Conservation (phyloP, 2,113 vertebrate species). For the Cyphomyrus plagiostoma region DNA sequence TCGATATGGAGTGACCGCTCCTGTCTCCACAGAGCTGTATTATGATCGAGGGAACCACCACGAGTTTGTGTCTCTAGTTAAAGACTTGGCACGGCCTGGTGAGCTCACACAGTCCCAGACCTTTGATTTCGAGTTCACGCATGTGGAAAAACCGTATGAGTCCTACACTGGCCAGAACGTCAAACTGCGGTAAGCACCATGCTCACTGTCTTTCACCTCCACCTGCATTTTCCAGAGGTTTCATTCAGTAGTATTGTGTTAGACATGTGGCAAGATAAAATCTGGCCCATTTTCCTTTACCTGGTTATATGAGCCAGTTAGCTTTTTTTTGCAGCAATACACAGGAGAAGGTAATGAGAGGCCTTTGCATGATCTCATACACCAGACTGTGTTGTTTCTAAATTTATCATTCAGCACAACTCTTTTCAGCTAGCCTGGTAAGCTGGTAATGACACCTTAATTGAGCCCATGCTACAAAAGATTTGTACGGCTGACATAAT, state of each 20-base stretch:
- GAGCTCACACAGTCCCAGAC: slow-evolving; percentile 91
- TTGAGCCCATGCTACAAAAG: neutral
- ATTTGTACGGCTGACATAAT: neutral
- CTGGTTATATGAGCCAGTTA: neutral
- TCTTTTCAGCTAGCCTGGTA: neutral
- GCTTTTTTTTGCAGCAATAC: neutral
- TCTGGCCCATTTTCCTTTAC: neutral
- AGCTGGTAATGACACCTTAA: neutral
- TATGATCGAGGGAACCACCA: slow-evolving; percentile 97
- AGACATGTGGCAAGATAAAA: neutral
- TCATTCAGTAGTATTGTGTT: neutral
- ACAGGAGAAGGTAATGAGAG: neutral
- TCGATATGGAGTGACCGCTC: neutral
- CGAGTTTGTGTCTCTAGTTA: slow-evolving; percentile 95
- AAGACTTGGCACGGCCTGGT: slow-evolving; percentile 89
- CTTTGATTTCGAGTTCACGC: slow-evolving; percentile 96
- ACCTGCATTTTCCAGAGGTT: neutral
- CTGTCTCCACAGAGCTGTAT: slow-evolving; percentile 74
- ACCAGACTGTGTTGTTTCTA: neutral
- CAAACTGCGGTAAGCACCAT: slow-evolving; percentile 75
- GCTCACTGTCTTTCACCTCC: neutral
- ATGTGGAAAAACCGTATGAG: slow-evolving; percentile 96
- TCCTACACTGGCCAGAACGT: slow-evolving; percentile 98
- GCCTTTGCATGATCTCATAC: neutral
- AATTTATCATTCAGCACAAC: neutral